Evolutionary conservation across 1,140 invertebrate genomes (phyloP).

Genomic region (Nebria ingens): DNA sequence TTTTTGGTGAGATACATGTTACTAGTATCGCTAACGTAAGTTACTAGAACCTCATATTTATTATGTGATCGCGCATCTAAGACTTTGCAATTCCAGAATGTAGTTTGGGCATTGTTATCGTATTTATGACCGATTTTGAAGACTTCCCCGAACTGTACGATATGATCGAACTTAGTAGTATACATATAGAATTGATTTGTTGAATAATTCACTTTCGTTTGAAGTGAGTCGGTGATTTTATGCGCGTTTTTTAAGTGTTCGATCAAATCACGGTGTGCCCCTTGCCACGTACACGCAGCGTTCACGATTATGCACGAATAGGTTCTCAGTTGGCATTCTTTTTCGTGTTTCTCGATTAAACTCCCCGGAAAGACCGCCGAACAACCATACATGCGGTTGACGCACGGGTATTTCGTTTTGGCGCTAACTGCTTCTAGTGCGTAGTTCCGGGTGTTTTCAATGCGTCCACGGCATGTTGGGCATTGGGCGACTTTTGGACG

Average conservation of each 20-base stretch:
- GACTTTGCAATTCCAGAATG: not conserved
- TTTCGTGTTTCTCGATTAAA: not conserved
- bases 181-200: not conserved
- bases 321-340: not conserved
- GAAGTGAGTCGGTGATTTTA: not conserved
- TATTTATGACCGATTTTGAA: slow-evolving; percentile 2
- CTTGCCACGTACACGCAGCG: not conserved
- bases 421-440: not conserved
- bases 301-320: not conserved
- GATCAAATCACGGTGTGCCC: not conserved
- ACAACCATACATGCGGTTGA: not conserved
- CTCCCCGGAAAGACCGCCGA: not conserved
- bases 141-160: not conserved
- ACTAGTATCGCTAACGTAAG: not conserved
- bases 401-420: not conserved
- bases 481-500: not conserved
- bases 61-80: not conserved
- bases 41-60: not conserved
- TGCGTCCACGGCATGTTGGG: not conserved
- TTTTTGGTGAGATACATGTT: not conserved
- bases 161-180: not conserved
- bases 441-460: slow-evolving; percentile 1
- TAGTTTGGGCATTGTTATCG: not conserved
- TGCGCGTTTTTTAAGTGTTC: not conserved
- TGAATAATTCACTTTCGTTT: not conserved